phyloP scores from a whole-genome alignment of 2,797 vertebrate species.

The Microtus obscurus region DNA sequence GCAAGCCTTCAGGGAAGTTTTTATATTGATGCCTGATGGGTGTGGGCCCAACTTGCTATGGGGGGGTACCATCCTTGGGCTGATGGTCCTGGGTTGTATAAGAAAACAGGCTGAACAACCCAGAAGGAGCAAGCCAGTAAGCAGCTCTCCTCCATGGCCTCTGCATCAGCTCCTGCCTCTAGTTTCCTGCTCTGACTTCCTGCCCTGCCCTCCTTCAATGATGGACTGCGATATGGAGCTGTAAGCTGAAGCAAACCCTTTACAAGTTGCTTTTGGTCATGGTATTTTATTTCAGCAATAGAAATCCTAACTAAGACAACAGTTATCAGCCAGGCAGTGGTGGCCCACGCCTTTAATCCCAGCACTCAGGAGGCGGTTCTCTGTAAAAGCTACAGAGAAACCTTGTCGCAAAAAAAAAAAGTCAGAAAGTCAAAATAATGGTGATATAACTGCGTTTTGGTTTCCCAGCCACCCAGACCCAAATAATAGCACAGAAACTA shows the following conservation, averaged over 20 bases:
- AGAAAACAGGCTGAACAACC: too few relatives aligned
- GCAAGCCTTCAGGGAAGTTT: not conserved
- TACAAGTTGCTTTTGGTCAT: not conserved
- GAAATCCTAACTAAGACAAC: too few relatives aligned
- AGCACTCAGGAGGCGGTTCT: too few relatives aligned
- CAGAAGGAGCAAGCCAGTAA: not conserved
- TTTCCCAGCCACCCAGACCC: too few relatives aligned
- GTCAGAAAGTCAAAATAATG: not conserved
- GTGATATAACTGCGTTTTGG: not conserved
- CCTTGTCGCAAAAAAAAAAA: too few relatives aligned
- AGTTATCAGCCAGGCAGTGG: too few relatives aligned
- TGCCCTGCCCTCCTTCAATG: not conserved
- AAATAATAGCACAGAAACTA: too few relatives aligned
- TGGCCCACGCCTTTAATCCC: too few relatives aligned
- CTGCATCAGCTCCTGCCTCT: not conserved
- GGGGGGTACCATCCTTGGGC: too few relatives aligned
- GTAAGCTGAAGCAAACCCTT: not conserved
- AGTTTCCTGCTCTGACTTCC: not conserved
- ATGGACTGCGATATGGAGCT: not conserved
- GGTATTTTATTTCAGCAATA: not conserved
- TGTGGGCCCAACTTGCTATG: not conserved
- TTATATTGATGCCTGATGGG: not conserved
- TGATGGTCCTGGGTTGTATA: not conserved
- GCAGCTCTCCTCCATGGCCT: not conserved
- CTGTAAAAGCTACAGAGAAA: too few relatives aligned